Evolutionary conservation across 2,888 invertebrate species (phyloP), one percentile per base, ranked within the genome.

Genomic region (Neoitamus cyanurus): DNA sequence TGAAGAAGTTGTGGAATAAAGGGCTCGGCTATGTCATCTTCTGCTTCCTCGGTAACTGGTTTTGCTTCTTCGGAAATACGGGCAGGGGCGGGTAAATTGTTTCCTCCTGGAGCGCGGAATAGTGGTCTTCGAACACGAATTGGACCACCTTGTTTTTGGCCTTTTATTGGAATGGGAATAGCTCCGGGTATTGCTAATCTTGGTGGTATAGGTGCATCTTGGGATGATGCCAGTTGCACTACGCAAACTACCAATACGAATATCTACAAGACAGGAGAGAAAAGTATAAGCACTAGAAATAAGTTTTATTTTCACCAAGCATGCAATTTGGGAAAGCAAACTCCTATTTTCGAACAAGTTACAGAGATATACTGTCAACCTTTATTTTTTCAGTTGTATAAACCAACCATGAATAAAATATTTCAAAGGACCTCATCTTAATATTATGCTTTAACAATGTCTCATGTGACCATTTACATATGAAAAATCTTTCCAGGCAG

Each of bases 141-240:
- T 7, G 92, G 83, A 3, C 80, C 86, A 70, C 83, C 83, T 25
- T 20, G 72, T 11, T 86, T 36, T 36, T 86, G 86, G 36, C 86
- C 87, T 2, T 89, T 88, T 7, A 88, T 84, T 89, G 92, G 86
- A 89, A 92, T 77, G 90, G 91, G 89, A 89, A 92, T 69, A 86
- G 95, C 95, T 68, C 95, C 95, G 0, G 95, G 94, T 87, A 95
- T 94, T 88, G 92, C 92, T 20, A 95, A 90, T 88, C 95, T 92
- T 11, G 93, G 94, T n/a, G 95, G 95, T 84, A 92, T 88, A 87
- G 94, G 94, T 58, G 90, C 91, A 87, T 92, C 92, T 90, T 93
- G 93, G 87, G 92, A 78, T 58, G 31, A 46, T 31, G 31, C 78
- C 37, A 78, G 15, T 78, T 78, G 30, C 9, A 30, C 58, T 31